Percentiles rank a stretch among this genome's conserved stretches.
Evolutionary conservation across 2,113 vertebrate species (phyloP).

Genomic region (Daubentonia madagascariensis): DNA sequence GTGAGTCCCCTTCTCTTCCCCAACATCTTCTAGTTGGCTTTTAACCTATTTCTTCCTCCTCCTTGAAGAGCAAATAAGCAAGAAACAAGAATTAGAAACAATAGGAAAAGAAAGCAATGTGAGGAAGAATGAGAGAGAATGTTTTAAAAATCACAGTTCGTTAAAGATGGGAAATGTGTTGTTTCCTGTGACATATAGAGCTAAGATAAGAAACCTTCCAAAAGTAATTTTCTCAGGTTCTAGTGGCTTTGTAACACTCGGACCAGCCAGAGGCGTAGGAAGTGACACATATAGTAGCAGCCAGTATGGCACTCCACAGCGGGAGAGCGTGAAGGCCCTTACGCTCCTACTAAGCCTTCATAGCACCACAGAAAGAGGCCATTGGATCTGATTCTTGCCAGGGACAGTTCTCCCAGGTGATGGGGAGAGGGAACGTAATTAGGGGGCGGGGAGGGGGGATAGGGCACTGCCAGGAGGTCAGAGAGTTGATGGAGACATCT

Average conservation of each 20-base stretch:
- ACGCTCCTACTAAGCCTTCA: background rate
- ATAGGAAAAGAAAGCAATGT: background rate
- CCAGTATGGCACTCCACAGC: fast-evolving
- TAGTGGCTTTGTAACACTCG: fast-evolving
- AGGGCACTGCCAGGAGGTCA: background rate
- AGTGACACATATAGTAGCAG: background rate
- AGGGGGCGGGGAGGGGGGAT: no score
- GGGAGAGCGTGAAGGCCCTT: fast-evolving
- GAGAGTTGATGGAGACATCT: background rate
- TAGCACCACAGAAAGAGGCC: background rate
- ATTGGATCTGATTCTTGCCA: background rate
- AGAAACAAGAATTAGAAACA: slow-evolving; percentile 23
- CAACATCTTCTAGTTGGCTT: background rate
- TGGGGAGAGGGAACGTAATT: background rate
- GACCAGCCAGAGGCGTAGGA: background rate
- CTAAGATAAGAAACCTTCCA: background rate
- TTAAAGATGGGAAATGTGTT: background rate
- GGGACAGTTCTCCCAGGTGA: background rate
- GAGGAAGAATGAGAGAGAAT: background rate
- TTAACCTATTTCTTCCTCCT: background rate
- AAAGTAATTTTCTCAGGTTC: background rate
- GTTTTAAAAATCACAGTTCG: background rate
- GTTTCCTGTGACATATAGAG: background rate
- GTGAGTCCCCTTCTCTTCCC: background rate
- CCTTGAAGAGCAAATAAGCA: background rate